A percentile compares a stretch with the other conserved stretches of the same genome.
Conservation (phyloP, 2,888 invertebrate species). For the Tigriopus californicus region DNA sequence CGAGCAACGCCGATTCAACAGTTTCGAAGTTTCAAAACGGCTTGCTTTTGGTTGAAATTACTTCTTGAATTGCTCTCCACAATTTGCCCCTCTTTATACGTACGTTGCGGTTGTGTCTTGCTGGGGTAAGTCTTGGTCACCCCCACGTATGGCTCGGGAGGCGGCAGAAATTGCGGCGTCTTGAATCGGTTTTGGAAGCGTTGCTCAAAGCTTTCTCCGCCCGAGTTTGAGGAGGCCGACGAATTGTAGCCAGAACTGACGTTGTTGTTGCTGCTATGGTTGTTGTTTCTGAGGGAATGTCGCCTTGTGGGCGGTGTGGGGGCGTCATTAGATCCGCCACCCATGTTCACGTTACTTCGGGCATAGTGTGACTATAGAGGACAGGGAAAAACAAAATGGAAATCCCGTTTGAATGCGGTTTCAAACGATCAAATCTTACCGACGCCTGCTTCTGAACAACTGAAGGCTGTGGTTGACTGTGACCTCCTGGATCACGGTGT, state of each 20-base stretch:
- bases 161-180: slow-evolving; percentile 7
- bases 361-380: no score
- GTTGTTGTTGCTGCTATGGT: neutral
- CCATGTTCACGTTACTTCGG: no score
- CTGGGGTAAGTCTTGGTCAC: slow-evolving; percentile 1
- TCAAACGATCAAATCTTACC: neutral
- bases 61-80: no score
- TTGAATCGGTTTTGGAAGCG: neutral
- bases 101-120: neutral
- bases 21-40: no score
- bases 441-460: neutral
- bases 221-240: neutral
- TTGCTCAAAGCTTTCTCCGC: slow-evolving; percentile 1
- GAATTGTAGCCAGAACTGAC: neutral
- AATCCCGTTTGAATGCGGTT: neutral
- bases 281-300: neutral
- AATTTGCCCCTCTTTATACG: neutral
- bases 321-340: neutral
- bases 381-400: neutral
- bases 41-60: no score
- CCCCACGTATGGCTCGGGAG: neutral
- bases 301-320: slow-evolving; percentile 6
- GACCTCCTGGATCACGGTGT: no score
- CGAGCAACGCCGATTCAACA: no score
- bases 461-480: neutral